Base-by-base conservation (phyloP, 1,140 invertebrate genomes). In the Leptinotarsa lineolata region DNA sequence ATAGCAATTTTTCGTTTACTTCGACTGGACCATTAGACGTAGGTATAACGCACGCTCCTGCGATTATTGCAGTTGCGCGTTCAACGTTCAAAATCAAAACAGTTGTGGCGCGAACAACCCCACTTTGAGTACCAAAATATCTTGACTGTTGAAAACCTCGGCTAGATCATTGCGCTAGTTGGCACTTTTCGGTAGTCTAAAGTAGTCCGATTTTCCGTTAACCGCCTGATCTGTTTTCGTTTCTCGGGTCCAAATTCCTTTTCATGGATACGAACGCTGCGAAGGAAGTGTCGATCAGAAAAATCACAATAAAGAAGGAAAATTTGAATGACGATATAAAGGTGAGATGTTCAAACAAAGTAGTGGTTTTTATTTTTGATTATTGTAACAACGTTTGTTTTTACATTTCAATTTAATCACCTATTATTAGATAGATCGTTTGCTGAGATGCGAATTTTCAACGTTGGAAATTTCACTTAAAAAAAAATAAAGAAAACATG, bases 251-350 rank as follows among this genome's bases (percentile, higher is more conserved):
- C 48, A 15, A 54, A 15, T 54, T n/a, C 15, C 15, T 18, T 54
- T 54, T 54, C n/a, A 54, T 54, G 48, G 48, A 54, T 54, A 44
- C 48, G 18, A 73, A 68, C 45, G 64, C 13, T 13, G 13, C 61
- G 22, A 61, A 72, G 18, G 74, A 78, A 61, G 76, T 76, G 45
- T 68, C 76, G 22, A 72, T 76, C 48, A 70, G 73, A 24, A 79
- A 78, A 68, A 67, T 80, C 30, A 18, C 74, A 12, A 65, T 78
- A 1, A 80, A 79, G 54, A 80, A 80, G 59, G 72, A 79, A 22
- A 74, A 44, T 48, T 71, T 78, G 16, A 76, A 74, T 64, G 78
- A 80, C 54, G 78, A 80, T 59, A 80, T 80, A 65, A 79, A 80
- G 72, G 79, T 80, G 70, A 75, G 54, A 22, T 39, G 30, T 39